Evolutionary conservation across 2,113 vertebrate genomes (phyloP), one percentile per base, ranked within the genome.

Genomic region (Phoenicopterus ruber): DNA sequence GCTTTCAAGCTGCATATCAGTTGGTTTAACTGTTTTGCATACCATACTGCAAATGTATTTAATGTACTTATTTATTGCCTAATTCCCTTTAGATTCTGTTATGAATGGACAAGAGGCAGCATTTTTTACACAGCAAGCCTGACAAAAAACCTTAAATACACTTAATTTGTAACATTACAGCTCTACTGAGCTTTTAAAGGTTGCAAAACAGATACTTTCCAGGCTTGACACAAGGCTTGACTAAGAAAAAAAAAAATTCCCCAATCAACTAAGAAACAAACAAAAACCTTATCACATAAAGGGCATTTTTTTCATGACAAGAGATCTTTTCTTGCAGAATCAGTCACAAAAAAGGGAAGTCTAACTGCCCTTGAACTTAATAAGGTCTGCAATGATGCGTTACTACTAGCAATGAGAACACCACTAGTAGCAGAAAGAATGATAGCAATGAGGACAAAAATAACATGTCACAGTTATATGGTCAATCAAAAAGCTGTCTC

Each of bases 61-160:
- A 82, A 93, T 79, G 42, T 80, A 91, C 62, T 91, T 69, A 91
- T 90, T 96, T 93, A 90, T 88, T 97, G 83, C 44, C 69, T 85
- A 90, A 54, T 47, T 91, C 82, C 59, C 74, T 90, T 96, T 78
- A 94, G 76, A 78, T 88, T 90, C 82, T 90, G 34, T 44, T 93
- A 91, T 10, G 47, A 85, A 91, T 20, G 59, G 50, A 69, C 55
- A 90, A 88, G 42, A 96, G 86, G 67, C 70, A 91, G 82, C 17
- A 81, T 47, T 95, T 93, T 82, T 95, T 66, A 88, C 31, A 44
- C 6, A 61, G 84, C 36, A 82, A 78, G 57, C 70, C 76, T 86
- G 59, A 88, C 16, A 86, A 73, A 86, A 73, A 74, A 9, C 1
- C 38, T 76, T 58, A 71, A 86, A 92, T 54, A 86, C 46, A 83